phyloP scores from a whole-genome alignment of 2,888 invertebrate genomes.

The Cosmia trapezina region DNA sequence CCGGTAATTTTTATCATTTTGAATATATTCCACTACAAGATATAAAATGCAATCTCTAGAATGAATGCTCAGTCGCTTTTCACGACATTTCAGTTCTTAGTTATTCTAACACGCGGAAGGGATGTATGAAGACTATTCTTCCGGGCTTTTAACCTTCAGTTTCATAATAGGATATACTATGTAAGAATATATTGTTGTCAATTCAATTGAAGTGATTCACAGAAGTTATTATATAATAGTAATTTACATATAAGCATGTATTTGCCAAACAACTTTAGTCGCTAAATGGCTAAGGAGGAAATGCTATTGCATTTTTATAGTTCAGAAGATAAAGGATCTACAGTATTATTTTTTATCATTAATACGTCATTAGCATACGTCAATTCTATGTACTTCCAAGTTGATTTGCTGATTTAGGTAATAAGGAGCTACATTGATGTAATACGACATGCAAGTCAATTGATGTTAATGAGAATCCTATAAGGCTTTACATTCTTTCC shows the following conservation, averaged over 20 bases:
- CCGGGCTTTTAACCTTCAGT: conserved; percentile 76
- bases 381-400: conserved; percentile 32
- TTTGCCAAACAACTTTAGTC: conserved; percentile 41
- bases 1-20: conserved; percentile 2
- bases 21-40: conserved; percentile 10
- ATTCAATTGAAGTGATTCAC: conserved; percentile 55
- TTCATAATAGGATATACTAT: conserved; percentile 63
- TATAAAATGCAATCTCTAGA: background rate
- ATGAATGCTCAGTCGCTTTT: conserved; percentile 33
- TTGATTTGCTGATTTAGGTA: conserved; percentile 50
- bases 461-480: conserved; percentile 45
- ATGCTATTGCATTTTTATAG: conserved; percentile 39
- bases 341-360: conserved; percentile 25
- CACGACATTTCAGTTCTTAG: conserved; percentile 55
- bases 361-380: conserved; percentile 49
- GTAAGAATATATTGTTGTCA: conserved; percentile 62
- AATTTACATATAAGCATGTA: conserved; percentile 53
- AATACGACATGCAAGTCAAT: conserved; percentile 52
- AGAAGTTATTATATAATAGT: conserved; percentile 44
- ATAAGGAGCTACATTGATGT: conserved; percentile 42
- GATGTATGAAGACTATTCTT: conserved; percentile 69
- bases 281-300: conserved; percentile 38
- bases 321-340: conserved; percentile 28
- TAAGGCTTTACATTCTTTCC: conserved; percentile 54
- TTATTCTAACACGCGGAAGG: conserved; percentile 62